These are phyloP conservation scores for Kuschelorhynchus macadamiae DNA, from an alignment of 2,888 invertebrate genomes.

Conservation along the genomic window DNA sequence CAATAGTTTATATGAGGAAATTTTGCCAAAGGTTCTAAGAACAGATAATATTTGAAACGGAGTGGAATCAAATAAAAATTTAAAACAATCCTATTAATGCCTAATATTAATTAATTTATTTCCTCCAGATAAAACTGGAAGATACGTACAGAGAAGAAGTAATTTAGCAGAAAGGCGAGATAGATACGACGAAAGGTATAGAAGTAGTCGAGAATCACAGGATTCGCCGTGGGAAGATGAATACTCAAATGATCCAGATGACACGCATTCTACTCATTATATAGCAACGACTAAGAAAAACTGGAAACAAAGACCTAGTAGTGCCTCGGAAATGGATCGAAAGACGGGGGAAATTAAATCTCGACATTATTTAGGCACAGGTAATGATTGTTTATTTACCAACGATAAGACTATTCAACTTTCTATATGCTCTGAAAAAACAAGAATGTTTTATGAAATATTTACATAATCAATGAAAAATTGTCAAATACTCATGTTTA, in stretches of 20 bases:
- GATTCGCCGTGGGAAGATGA: conserved; percentile 76
- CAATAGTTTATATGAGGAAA: too few relatives aligned
- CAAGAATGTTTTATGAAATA: too few relatives aligned
- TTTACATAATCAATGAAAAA: too few relatives aligned
- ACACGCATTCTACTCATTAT: conserved; percentile 63
- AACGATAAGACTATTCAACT: too few relatives aligned
- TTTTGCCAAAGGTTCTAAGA: too few relatives aligned
- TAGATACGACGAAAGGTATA: conserved; percentile 67
- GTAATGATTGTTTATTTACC: too few relatives aligned
- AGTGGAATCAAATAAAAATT: too few relatives aligned
- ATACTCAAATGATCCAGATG: conserved; percentile 68
- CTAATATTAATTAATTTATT: too few relatives aligned
- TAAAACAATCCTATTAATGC: too few relatives aligned
- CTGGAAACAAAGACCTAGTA: conserved; percentile 74
- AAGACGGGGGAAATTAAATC: conserved; percentile 67
- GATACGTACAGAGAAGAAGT: conserved; percentile 61
- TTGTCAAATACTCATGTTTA: too few relatives aligned
- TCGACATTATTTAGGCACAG: conserved; percentile 59
- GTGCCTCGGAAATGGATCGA: conserved; percentile 73
- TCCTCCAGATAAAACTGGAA: conserved; percentile 59
- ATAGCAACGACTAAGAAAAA: conserved; percentile 62
- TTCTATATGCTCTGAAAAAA: too few relatives aligned
- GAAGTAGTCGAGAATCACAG: conserved; percentile 65
- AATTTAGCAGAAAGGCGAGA: conserved; percentile 58
- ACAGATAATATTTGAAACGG: too few relatives aligned